phyloP scores from a whole-genome alignment of 2,797 vertebrate species.

The Streptopelia turtur region DNA sequence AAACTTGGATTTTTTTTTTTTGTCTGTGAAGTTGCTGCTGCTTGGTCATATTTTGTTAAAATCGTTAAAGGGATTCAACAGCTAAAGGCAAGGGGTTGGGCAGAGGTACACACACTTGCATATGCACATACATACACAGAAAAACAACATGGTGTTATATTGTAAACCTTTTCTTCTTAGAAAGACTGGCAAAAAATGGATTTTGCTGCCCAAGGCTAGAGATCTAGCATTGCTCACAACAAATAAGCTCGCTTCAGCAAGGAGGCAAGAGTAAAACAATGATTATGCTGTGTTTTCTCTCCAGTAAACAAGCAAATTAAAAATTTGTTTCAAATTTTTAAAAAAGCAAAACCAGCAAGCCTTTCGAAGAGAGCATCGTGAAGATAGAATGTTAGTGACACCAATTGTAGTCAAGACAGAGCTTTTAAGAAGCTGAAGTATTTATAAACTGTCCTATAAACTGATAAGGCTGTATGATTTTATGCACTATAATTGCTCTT shows the following conservation, averaged over 20 bases:
- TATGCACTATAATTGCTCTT: slow-evolving; percentile 19
- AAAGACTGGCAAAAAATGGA: background rate
- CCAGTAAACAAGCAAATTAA: background rate
- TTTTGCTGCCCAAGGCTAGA: background rate
- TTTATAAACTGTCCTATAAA: slow-evolving; percentile 23
- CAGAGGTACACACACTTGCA: background rate
- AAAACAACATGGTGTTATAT: background rate
- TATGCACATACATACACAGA: background rate
- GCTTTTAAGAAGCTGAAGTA: slow-evolving; percentile 49
- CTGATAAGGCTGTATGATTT: slow-evolving; percentile 23
- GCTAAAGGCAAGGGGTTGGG: background rate
- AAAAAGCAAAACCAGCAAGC: background rate
- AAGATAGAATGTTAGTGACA: background rate
- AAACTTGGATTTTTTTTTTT: background rate
- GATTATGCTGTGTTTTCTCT: background rate
- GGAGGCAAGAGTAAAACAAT: background rate
- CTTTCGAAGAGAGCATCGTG: background rate
- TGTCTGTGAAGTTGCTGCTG: background rate
- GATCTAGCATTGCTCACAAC: background rate
- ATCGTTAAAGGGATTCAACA: background rate
- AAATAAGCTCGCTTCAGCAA: background rate
- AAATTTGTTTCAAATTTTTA: background rate
- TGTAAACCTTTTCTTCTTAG: background rate
- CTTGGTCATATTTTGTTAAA: background rate
- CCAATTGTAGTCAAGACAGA: background rate